A percentile compares a stretch with the other conserved stretches of the same genome.
Conservation (phyloP, 2,888 invertebrate species). For the Eupithecia centaureata region DNA sequence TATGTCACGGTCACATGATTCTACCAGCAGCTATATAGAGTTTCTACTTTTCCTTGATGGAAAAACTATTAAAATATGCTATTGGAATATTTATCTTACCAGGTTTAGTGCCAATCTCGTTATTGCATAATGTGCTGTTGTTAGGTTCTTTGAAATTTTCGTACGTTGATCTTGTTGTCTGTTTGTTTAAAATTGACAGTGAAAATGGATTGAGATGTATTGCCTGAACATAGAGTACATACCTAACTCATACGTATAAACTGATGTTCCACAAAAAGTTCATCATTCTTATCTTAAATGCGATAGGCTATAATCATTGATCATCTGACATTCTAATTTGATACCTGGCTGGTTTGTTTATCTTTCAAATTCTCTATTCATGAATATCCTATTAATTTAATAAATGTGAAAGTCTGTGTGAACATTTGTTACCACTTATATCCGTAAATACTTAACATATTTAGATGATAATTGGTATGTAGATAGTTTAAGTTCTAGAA, state of each 20-base stretch:
- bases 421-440: too few relatives aligned
- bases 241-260: neutral
- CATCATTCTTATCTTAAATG: slow-evolving; percentile 13
- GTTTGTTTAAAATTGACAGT: slow-evolving; percentile 25
- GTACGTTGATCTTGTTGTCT: slow-evolving; percentile 4
- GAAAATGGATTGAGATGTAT: slow-evolving; percentile 41
- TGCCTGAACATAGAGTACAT: slow-evolving; percentile 19
- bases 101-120: neutral
- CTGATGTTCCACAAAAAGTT: slow-evolving; percentile 13
- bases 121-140: neutral
- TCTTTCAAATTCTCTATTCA: too few relatives aligned
- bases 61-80: neutral
- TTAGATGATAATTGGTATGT: too few relatives aligned
- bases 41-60: neutral
- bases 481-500: too few relatives aligned
- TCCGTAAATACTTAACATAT: too few relatives aligned
- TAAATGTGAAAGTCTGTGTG: too few relatives aligned
- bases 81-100: neutral
- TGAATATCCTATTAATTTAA: too few relatives aligned
- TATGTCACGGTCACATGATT: slow-evolving; percentile 49
- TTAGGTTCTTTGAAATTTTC: slow-evolving; percentile 2
- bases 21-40: slow-evolving; percentile 46
- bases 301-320: neutral
- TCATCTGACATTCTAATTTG: neutral
- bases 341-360: neutral